A percentile compares a stretch with the other conserved stretches of the same genome.
These are phyloP conservation scores for Nymphalis io DNA, from an alignment of 1,140 invertebrate species.

Conservation along the genomic window DNA sequence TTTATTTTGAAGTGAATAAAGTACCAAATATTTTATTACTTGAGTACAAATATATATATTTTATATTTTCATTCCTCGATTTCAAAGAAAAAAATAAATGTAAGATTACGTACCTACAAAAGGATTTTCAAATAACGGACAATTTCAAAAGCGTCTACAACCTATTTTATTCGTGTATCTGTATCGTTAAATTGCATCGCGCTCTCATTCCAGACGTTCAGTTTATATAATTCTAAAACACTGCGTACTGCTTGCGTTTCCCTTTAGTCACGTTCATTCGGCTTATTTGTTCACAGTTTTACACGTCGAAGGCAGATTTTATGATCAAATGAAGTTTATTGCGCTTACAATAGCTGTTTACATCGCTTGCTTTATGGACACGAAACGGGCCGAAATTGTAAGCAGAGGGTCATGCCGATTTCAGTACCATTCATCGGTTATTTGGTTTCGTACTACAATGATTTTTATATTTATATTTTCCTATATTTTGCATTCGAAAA, in stretches of 20 bases:
- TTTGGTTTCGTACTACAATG: conserved; percentile 26
- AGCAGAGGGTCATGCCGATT: conserved; percentile 45
- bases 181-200: neutral
- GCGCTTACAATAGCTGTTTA: conserved; percentile 51
- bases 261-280: conserved; percentile 11
- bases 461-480: neutral
- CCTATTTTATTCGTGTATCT: neutral
- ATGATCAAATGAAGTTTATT: conserved; percentile 62
- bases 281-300: conserved; percentile 17
- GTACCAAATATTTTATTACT: too few species aligned
- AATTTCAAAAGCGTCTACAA: neutral
- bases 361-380: conserved; percentile 55
- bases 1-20: too few species aligned
- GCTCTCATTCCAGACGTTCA: neutral
- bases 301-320: conserved; percentile 42
- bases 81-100: too few species aligned
- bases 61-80: too few species aligned
- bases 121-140: neutral
- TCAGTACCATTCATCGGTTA: conserved; percentile 34
- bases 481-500: too few species aligned
- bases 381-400: conserved; percentile 59
- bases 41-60: too few species aligned
- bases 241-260: neutral
- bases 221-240: neutral
- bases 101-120: too few species aligned